phyloP scores from a whole-genome alignment of 2,888 invertebrate species.

The Drosophila formosana region DNA sequence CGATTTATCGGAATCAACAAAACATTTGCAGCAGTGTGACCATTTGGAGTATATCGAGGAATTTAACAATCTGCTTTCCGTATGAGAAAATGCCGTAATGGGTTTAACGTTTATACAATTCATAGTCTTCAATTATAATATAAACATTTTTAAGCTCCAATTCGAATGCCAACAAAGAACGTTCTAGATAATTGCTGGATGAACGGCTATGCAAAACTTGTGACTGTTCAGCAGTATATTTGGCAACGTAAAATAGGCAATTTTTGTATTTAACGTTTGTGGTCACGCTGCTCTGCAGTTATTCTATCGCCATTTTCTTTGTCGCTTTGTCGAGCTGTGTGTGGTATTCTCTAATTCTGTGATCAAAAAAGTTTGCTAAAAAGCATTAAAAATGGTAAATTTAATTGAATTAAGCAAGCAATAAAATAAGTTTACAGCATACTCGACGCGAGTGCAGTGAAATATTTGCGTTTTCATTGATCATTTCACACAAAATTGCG shows the following conservation, averaged over 20 bases:
- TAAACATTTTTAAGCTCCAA: no score
- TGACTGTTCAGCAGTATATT: neutral
- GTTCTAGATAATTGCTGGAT: no score
- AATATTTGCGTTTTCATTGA: constrained; percentile 64
- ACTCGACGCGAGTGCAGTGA: constrained; percentile 8
- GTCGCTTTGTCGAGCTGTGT: constrained; percentile 70
- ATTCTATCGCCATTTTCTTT: constrained; percentile 67
- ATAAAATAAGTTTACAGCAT: constrained; percentile 48
- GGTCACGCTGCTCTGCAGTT: constrained; percentile 12
- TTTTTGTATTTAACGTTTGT: neutral
- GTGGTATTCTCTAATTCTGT: constrained; percentile 66
- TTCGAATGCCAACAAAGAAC: no score
- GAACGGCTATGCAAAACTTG: no score
- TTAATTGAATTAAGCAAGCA: constrained; percentile 17
- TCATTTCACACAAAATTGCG: constrained; percentile 42
- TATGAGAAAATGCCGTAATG: no score
- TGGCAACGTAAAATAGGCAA: neutral
- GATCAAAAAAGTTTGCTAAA: constrained; percentile 67
- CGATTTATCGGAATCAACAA: constrained; percentile 8
- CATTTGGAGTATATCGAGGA: neutral
- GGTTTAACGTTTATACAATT: no score
- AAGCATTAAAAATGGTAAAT: constrained; percentile 71
- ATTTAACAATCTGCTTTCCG: no score
- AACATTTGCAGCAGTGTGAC: neutral
- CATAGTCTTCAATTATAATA: no score